Percentiles rank a stretch among this genome's conserved stretches.
These are phyloP conservation scores for Phortica variegata DNA, from an alignment of 1,140 invertebrate species.

Conservation along the genomic window DNA sequence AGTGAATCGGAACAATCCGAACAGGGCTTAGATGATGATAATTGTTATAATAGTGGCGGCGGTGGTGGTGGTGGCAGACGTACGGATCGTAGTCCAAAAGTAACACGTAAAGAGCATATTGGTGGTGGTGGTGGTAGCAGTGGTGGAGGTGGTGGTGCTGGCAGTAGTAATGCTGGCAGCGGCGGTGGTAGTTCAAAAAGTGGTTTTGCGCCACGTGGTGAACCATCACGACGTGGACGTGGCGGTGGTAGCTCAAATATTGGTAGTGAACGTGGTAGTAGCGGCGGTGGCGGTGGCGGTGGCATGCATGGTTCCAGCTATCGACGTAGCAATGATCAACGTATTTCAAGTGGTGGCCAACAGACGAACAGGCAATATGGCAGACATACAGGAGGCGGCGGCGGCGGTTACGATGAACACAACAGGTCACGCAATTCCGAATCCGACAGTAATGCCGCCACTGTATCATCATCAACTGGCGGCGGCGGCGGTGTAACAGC, in stretches of 20 bases:
- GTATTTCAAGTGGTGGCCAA: no score
- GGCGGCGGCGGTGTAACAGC: neutral
- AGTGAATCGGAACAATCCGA: conserved; percentile 46
- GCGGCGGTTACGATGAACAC: conserved; percentile 57
- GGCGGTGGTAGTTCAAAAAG: conserved; percentile 25
- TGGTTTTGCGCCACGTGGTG: conserved; percentile 74
- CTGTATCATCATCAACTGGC: conserved; percentile 22
- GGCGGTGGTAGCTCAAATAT: conserved; percentile 62
- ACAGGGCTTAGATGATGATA: conserved; percentile 46
- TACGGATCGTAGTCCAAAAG: conserved; percentile 34
- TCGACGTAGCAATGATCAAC: conserved; percentile 6
- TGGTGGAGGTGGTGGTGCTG: conserved; percentile 8
- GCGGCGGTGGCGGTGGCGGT: neutral
- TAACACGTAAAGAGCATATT: conserved; percentile 22
- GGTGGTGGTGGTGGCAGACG: conserved; percentile 22
- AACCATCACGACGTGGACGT: conserved; percentile 76
- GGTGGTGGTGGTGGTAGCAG: conserved; percentile 1
- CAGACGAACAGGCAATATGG: neutral
- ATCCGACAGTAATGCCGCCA: conserved; percentile 23
- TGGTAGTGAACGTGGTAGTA: conserved; percentile 52
- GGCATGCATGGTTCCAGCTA: conserved; percentile 4
- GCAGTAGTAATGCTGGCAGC: conserved; percentile 20
- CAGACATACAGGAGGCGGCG: conserved; percentile 10
- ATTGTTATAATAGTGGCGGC: conserved; percentile 30
- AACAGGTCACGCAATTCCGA: conserved; percentile 55